Evolutionary conservation across 2,113 vertebrate species (phyloP).

Genomic region (Suricata suricatta): DNA sequence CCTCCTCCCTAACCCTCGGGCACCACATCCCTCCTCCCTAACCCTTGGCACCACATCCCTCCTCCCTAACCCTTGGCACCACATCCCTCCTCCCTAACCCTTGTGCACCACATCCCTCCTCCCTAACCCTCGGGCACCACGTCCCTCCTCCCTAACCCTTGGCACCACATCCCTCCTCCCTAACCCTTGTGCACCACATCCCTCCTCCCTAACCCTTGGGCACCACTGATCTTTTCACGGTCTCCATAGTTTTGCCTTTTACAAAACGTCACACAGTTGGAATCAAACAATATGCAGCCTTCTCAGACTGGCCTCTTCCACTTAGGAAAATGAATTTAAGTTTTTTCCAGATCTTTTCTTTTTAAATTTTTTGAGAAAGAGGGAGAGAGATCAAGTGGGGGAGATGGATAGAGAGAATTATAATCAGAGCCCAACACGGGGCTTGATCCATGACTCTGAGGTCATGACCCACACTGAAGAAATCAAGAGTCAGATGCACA

Average conservation of each 20-base stretch:
- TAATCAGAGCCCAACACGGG: neutral
- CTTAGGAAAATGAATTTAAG: neutral
- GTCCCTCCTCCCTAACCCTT: neutral
- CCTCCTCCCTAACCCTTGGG: neutral
- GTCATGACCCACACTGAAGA: too few relatives aligned
- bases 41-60: neutral
- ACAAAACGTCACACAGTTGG: neutral
- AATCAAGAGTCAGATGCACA: neutral
- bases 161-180: neutral
- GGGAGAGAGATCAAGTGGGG: neutral
- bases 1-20: neutral
- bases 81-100: neutral
- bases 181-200: neutral
- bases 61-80: neutral
- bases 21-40: neutral
- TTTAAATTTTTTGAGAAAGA: neutral
- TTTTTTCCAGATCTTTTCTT: neutral
- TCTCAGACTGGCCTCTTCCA: neutral
- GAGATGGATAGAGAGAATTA: neutral
- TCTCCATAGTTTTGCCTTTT: neutral
- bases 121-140: neutral
- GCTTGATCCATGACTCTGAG: too few relatives aligned
- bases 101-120: neutral
- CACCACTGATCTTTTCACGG: neutral
- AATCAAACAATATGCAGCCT: neutral